phyloP scores from a whole-genome alignment of 2,888 invertebrate species.

The Scaptomyza parva region DNA sequence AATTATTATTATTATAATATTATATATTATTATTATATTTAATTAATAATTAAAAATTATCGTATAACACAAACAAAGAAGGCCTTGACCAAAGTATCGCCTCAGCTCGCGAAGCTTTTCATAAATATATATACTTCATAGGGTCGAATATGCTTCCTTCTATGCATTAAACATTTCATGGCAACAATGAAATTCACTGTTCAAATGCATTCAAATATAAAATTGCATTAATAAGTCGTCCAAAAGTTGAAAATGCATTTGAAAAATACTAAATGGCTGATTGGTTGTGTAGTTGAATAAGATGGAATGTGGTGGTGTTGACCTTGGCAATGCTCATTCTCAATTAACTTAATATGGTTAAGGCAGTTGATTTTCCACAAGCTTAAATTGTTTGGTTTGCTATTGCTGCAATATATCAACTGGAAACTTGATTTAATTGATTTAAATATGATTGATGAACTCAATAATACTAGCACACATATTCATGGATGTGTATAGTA shows the following conservation, averaged over 20 bases:
- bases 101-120: too few relatives aligned
- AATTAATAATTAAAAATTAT: too few relatives aligned
- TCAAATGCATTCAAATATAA: too few relatives aligned
- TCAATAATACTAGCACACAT: neutral
- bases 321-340: slow-evolving; percentile 20
- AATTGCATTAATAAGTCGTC: slow-evolving; percentile 53
- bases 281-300: slow-evolving; percentile 1
- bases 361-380: slow-evolving; percentile 24
- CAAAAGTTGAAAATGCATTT: slow-evolving; percentile 57
- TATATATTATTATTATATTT: too few relatives aligned
- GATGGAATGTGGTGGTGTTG: slow-evolving; percentile 7
- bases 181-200: too few relatives aligned
- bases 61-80: too few relatives aligned
- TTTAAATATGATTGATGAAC: slow-evolving; percentile 69
- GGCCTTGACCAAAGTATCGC: too few relatives aligned
- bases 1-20: too few relatives aligned
- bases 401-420: slow-evolving; percentile 30
- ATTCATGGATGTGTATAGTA: too few relatives aligned
- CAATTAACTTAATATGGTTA: slow-evolving; percentile 63
- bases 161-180: too few relatives aligned
- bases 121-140: too few relatives aligned
- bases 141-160: too few relatives aligned
- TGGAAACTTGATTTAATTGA: slow-evolving; percentile 62
- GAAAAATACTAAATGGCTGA: slow-evolving; percentile 52
- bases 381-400: slow-evolving; percentile 52